Evolutionary conservation across 35 echinoderm and acorn worm genomes (phyloP).

Genomic region (Apostichopus parvimensis): DNA sequence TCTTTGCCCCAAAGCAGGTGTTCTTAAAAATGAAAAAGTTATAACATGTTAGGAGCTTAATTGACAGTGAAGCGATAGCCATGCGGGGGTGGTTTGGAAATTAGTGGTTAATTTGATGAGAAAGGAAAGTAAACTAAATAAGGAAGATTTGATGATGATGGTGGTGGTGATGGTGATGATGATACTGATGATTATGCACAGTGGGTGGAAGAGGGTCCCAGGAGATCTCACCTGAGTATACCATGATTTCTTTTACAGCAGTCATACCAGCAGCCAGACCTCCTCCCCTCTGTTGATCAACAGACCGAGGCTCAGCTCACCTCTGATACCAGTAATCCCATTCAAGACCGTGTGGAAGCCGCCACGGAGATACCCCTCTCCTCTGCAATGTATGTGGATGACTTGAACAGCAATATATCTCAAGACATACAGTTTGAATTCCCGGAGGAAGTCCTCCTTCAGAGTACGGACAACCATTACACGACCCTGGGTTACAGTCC

Average conservation of each 20-base stretch:
- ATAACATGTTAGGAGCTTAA: no score
- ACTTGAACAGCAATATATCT: constrained; percentile 53
- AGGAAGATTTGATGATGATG: no score
- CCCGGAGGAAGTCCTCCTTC: constrained; percentile 27
- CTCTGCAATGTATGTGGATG: constrained; percentile 51
- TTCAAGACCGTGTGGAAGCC: not conserved
- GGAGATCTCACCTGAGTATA: constrained; percentile 32
- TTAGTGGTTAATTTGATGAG: no score
- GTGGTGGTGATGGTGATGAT: no score
- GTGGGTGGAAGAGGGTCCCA: not conserved
- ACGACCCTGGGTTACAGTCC: constrained; percentile 47
- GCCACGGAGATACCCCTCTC: constrained; percentile 18
- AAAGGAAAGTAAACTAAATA: no score
- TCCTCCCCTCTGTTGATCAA: constrained; percentile 11
- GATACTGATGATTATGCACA: not conserved
- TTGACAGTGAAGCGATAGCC: no score
- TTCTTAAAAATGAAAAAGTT: no score
- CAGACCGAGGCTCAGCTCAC: not conserved
- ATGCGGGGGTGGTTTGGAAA: no score
- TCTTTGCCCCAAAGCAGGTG: no score
- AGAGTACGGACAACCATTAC: constrained; percentile 46
- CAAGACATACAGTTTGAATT: constrained; percentile 55
- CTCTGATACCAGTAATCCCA: not conserved
- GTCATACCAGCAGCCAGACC: constrained; percentile 7
- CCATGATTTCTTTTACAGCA: constrained; percentile 52